phyloP scores from a whole-genome alignment of 2,113 vertebrate species.

The Dolichotis patagonum region DNA sequence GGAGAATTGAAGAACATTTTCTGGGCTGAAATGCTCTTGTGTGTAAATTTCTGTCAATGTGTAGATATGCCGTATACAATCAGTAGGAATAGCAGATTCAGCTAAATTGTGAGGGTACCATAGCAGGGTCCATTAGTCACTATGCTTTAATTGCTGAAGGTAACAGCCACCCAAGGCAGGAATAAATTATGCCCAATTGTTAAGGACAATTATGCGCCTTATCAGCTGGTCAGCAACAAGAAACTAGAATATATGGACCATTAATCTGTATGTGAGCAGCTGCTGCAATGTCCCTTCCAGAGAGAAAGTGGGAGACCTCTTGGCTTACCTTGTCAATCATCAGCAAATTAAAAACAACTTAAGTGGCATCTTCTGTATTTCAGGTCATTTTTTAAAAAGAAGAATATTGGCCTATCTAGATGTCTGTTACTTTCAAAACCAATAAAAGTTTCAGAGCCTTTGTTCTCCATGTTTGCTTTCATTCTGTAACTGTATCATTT shows the following conservation, averaged over 20 bases:
- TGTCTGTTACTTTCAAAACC: conserved; percentile 36
- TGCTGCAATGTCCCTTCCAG: conserved; percentile 63
- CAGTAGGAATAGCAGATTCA: conserved; percentile 51
- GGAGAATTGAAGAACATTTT: background rate
- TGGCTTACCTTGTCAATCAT: conserved; percentile 72
- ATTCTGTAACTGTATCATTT: background rate
- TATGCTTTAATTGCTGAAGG: conserved; percentile 71
- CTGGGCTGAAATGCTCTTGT: background rate
- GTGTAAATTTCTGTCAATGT: background rate
- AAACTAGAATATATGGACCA: conserved; percentile 76
- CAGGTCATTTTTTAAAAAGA: conserved; percentile 37
- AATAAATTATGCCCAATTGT: conserved; percentile 78
- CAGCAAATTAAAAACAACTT: conserved; percentile 72
- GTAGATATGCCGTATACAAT: background rate
- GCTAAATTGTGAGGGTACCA: conserved; percentile 47
- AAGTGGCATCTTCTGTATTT: conserved; percentile 37
- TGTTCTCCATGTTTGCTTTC: background rate
- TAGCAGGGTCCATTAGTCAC: conserved; percentile 64
- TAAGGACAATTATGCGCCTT: conserved; percentile 79
- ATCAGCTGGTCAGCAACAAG: conserved; percentile 79
- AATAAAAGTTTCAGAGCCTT: background rate
- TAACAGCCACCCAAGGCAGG: conserved; percentile 64
- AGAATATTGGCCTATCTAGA: conserved; percentile 37
- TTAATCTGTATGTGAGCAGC: conserved; percentile 76
- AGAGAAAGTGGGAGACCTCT: conserved; percentile 57